A percentile compares a stretch with the other conserved stretches of the same genome.
Evolutionary conservation across 2,113 vertebrate genomes (phyloP).

Genomic region (Nycticorax nycticorax): DNA sequence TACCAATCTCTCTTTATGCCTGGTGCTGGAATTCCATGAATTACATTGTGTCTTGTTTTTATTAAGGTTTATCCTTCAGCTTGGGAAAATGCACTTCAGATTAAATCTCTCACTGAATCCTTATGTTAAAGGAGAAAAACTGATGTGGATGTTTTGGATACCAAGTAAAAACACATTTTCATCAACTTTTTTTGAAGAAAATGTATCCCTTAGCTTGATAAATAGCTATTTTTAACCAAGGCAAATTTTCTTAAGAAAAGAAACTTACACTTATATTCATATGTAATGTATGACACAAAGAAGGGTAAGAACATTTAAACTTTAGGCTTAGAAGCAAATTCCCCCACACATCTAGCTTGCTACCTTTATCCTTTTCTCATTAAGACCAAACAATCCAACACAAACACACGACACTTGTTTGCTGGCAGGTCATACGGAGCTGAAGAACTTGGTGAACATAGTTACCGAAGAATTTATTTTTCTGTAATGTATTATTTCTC

Average conservation of each 20-base stretch:
- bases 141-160: background rate
- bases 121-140: background rate
- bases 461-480: background rate
- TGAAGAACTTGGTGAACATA: background rate
- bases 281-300: background rate
- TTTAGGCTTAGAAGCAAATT: background rate
- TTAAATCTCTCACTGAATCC: conserved; percentile 1
- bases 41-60: conserved; percentile 8
- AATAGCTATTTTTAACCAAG: background rate
- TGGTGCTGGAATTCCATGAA: background rate
- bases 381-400: background rate
- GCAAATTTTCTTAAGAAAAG: background rate
- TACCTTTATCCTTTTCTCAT: background rate
- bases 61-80: background rate
- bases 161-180: background rate
- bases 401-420: background rate
- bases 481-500: background rate
- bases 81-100: background rate
- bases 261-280: background rate
- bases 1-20: background rate
- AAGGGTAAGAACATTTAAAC: background rate
- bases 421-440: background rate
- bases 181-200: background rate
- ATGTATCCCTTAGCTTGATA: background rate
- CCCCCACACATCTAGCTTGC: background rate